Base-by-base conservation (phyloP, 2,888 invertebrate genomes). In the Lucinisca nassula region DNA sequence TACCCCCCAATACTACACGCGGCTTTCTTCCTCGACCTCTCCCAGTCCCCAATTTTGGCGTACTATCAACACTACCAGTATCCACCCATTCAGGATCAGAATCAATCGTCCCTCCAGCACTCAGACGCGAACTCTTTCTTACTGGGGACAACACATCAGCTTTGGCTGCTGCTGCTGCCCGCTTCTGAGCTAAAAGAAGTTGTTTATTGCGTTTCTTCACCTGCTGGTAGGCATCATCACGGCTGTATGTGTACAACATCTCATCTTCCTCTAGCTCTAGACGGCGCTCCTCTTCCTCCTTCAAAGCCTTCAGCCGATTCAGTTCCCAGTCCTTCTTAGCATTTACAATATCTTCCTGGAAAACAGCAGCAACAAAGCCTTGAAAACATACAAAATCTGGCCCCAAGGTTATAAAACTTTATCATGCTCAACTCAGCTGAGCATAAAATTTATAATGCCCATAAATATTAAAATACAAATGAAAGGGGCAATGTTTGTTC, bases 301-400 rank as follows among this genome's bases (percentile, higher is more conserved):
- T 96, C 79, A 96, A 88, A 4, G 95, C 95, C 90, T 96, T 95
- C 73, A 96, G 86, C 61, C 98, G 97, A 96, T 98, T 98, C 93
- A 98, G 97, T 96, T 98, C 98, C 98, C 98, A 98, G 95, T 98
- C 98, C 90, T 98, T 97, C 96, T 98, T 98, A 4, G 95, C 94
- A 58, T 93, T 90, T 82, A 94, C 98, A 76, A 98, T 97, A 96
- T 98, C 98, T 72, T 96, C 96, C 97, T 96, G 90, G 21, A 58
- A 58, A 4, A 17, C 4, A 40, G n/a, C n/a, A n/a, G n/a, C n/a
- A n/a, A n/a, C n/a, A n/a, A n/a, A n/a, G n/a, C n/a, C n/a, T n/a
- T n/a, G n/a, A n/a, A n/a, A n/a, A n/a, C n/a, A n/a, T n/a, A n/a
- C n/a, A n/a, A n/a, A n/a, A n/a, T n/a, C n/a, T n/a, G n/a, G n/a